Evolutionary conservation across 2,888 invertebrate species (phyloP), one percentile per base, ranked within the genome.

Genomic region (Andrena bucephala): DNA sequence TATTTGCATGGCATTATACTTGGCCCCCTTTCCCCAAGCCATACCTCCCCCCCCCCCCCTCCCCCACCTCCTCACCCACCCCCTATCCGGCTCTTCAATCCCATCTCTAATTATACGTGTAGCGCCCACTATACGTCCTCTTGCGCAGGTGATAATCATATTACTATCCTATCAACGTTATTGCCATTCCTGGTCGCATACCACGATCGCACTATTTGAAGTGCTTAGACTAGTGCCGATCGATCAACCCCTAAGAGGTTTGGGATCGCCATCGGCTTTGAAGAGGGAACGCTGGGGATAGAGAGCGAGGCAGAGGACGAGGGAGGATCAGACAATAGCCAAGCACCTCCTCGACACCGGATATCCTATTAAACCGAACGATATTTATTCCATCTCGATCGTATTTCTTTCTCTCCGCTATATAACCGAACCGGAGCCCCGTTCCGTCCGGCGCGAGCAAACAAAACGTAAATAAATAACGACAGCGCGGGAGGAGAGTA

Each of bases 81-180:
- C 84, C 81, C 52, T 74, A 84, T 82, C 75, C 79, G 80, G 59
- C 83, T 77, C 87, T 90, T 91, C 91, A 89, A 91, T 90, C 90
- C 90, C 85, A 89, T 86, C 91, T 91, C 92, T 92, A 92, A 93
- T 93, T 93, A 93, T 92, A 91, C 92, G 91, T 90, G 89, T 87
- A 90, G 90, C 90, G 83, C 8, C 85, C 90, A 83, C 90, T 91
- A 89, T 90, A 89, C 86, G 90, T 83, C 88, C 92, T 91, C 91
- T 91, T 90, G 90, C 90, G 84, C 92, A 92, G 92, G 92, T 93
- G 93, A 93, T 92, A 92, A 93, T 92, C 91, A 92, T 92, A 92
- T 93, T 93, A 92, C 92, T 90, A 92, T 92, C 92, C 92, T 92
- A 93, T 93, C 93, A 92, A 88, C 92, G 92, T 92, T 92, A 92